phyloP scores from a whole-genome alignment of 2,113 vertebrate species.

The Dipodomys stephensi region DNA sequence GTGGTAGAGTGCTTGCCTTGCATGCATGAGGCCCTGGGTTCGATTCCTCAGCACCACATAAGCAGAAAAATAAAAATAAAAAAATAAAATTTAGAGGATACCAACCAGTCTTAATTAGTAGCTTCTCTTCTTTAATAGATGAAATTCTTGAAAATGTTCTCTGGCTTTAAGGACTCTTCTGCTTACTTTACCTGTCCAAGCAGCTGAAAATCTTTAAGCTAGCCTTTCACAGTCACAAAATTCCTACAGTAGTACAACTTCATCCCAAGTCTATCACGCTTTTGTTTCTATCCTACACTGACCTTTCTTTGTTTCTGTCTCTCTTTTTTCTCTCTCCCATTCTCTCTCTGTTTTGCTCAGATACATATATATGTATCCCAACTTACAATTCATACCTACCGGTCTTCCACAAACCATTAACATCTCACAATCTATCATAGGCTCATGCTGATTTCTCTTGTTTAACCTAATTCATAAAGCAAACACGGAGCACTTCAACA shows the following conservation, averaged over 20 bases:
- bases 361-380: background rate
- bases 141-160: background rate
- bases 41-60: too few species aligned
- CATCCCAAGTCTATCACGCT: background rate
- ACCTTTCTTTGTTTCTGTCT: background rate
- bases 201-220: background rate
- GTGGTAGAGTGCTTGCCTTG: too few species aligned
- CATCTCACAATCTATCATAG: background rate
- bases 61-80: too few species aligned
- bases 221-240: background rate
- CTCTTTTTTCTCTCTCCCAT: background rate
- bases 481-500: background rate
- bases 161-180: background rate
- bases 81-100: background rate
- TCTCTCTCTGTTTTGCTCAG: too few species aligned
- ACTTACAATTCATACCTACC: background rate
- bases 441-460: background rate
- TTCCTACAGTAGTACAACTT: accelerated
- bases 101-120: background rate
- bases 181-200: background rate
- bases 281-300: background rate
- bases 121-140: background rate
- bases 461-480: background rate
- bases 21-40: too few species aligned
- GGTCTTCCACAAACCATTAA: background rate